Evolutionary conservation across 2,113 vertebrate species (phyloP).

Genomic region (Cranoglanis bouderius): DNA sequence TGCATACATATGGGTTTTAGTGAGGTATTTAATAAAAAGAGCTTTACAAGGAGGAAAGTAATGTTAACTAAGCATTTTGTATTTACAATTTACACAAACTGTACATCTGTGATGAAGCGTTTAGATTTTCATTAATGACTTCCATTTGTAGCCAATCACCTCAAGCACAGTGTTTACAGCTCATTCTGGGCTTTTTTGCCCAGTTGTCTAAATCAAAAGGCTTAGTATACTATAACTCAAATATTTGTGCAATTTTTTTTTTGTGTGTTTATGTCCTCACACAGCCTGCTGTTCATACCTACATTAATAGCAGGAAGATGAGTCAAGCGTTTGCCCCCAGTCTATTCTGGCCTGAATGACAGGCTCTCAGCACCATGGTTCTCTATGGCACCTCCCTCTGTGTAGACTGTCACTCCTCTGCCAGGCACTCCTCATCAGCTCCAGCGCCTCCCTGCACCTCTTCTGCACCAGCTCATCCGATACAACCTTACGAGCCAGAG

Average conservation of each 20-base stretch:
- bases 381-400: constrained; percentile 86
- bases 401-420: constrained; percentile 95
- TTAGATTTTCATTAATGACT: background rate
- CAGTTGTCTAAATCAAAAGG: constrained; percentile 16
- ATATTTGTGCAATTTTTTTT: constrained; percentile 51
- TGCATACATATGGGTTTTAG: constrained; percentile 33
- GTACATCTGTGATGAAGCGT: constrained; percentile 8
- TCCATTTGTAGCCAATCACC: constrained; percentile 12
- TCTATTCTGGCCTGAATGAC: background rate
- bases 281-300: constrained; percentile 27
- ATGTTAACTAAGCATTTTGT: background rate
- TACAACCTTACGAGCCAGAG: constrained; percentile 65
- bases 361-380: constrained; percentile 86
- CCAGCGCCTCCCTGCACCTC: constrained; percentile 85
- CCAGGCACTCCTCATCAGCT: constrained; percentile 88
- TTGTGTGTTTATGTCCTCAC: background rate
- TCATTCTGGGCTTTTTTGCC: constrained; percentile 16
- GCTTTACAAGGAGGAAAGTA: constrained; percentile 13
- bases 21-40: constrained; percentile 46
- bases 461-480: constrained; percentile 72
- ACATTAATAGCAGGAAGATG: constrained; percentile 21
- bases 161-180: constrained; percentile 7
- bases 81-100: constrained; percentile 41
- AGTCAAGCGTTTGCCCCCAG: background rate
- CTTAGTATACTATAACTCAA: background rate